Evolutionary conservation across 2,888 invertebrate genomes (phyloP).

Genomic region (Eupithecia inturbata): DNA sequence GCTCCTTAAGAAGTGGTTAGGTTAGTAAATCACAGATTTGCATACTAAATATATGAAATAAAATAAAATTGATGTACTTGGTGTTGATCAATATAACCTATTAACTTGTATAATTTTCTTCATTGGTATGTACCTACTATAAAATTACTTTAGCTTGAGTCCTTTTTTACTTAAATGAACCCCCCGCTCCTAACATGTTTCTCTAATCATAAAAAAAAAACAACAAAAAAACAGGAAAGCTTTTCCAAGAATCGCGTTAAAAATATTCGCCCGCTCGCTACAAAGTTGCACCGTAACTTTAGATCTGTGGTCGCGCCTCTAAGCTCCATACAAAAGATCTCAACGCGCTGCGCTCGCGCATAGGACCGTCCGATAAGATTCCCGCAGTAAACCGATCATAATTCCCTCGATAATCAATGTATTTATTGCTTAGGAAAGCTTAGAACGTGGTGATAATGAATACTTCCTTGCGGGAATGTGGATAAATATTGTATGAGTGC

Average conservation of each 20-base stretch:
- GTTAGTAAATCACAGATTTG: too few species aligned
- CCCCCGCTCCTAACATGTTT: neutral
- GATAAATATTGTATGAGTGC: neutral
- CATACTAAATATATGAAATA: too few species aligned
- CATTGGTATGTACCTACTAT: too few species aligned
- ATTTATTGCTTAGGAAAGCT: constrained; percentile 27
- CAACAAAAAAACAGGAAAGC: neutral
- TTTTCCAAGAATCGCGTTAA: constrained; percentile 22
- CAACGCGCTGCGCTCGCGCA: constrained; percentile 61
- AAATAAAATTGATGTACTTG: too few species aligned
- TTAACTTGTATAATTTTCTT: neutral
- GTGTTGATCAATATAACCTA: neutral
- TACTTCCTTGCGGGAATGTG: neutral
- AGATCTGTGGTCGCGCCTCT: constrained; percentile 5
- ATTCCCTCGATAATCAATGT: constrained; percentile 31
- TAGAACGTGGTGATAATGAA: constrained; percentile 24
- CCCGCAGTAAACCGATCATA: constrained; percentile 32
- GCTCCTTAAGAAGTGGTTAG: neutral
- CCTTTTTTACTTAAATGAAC: too few species aligned
- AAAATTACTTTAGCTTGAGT: too few species aligned
- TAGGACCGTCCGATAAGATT: constrained; percentile 21
- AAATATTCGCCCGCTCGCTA: constrained; percentile 28
- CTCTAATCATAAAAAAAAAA: neutral
- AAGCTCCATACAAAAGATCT: constrained; percentile 60
- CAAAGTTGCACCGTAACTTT: constrained; percentile 21